phyloP scores from a whole-genome alignment of 2,888 invertebrate genomes.

The Agrochola macilenta region DNA sequence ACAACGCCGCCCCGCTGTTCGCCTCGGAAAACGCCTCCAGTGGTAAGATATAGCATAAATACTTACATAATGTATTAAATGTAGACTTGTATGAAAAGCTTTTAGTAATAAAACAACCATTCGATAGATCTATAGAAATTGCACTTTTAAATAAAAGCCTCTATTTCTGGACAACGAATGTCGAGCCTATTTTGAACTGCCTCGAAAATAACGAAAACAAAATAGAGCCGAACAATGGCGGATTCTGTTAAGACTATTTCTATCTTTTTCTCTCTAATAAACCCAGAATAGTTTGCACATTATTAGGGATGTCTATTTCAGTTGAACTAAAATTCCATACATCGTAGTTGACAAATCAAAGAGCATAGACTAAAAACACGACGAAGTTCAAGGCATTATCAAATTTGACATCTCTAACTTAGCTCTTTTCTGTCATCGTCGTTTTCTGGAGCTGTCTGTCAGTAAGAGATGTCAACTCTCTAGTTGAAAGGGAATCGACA shows the following conservation, averaged over 20 bases:
- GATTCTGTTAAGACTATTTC: neutral
- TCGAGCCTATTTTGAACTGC: neutral
- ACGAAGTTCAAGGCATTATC: neutral
- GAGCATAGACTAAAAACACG: neutral
- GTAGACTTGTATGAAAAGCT: neutral
- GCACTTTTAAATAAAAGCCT: neutral
- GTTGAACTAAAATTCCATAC: too few relatives aligned
- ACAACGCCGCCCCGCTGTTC: conserved; percentile 91
- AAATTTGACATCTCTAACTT: neutral
- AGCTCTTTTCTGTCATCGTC: neutral
- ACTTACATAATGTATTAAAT: conserved; percentile 40
- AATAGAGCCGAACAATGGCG: too few relatives aligned
- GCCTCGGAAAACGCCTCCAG: conserved; percentile 91
- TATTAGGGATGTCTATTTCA: neutral
- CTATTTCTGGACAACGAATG: neutral
- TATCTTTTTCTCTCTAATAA: neutral
- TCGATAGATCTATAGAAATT: neutral
- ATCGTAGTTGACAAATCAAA: neutral
- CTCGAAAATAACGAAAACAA: neutral
- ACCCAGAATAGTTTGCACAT: neutral
- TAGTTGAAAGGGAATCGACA: too few relatives aligned
- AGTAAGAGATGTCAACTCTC: neutral
- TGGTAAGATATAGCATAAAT: conserved; percentile 79
- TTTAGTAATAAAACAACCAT: neutral
- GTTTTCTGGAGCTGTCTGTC: neutral